Evolutionary conservation across 2,797 vertebrate species (phyloP).

Genomic region (Spatula versicolor): DNA sequence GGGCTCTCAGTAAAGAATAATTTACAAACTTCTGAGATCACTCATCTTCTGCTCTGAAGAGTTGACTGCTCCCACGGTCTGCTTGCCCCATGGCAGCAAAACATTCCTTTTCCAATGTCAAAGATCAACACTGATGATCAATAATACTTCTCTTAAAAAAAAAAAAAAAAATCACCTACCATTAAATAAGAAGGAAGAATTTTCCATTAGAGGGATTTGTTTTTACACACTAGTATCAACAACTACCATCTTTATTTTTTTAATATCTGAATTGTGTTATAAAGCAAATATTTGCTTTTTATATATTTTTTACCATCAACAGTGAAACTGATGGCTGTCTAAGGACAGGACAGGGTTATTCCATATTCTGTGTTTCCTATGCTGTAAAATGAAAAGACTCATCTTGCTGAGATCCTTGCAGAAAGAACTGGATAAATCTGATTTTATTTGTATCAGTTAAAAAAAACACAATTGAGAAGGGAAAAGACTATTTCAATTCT

Average conservation of each 20-base stretch:
- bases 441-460: background rate
- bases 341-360: background rate
- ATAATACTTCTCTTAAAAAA: background rate
- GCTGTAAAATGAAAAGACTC: background rate
- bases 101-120: background rate
- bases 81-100: background rate
- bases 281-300: background rate
- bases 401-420: background rate
- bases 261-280: background rate
- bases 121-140: background rate
- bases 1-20: background rate
- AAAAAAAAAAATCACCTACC: background rate
- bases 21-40: background rate
- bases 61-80: background rate
- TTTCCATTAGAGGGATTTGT: background rate
- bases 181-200: background rate
- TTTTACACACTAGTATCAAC: background rate
- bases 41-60: background rate
- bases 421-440: background rate
- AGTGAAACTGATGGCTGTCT: background rate
- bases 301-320: background rate
- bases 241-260: background rate
- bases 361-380: background rate
- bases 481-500: background rate
- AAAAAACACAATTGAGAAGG: background rate